phyloP scores from a whole-genome alignment of 92 coral and sea anemone species.

The Diadumene lineata region DNA sequence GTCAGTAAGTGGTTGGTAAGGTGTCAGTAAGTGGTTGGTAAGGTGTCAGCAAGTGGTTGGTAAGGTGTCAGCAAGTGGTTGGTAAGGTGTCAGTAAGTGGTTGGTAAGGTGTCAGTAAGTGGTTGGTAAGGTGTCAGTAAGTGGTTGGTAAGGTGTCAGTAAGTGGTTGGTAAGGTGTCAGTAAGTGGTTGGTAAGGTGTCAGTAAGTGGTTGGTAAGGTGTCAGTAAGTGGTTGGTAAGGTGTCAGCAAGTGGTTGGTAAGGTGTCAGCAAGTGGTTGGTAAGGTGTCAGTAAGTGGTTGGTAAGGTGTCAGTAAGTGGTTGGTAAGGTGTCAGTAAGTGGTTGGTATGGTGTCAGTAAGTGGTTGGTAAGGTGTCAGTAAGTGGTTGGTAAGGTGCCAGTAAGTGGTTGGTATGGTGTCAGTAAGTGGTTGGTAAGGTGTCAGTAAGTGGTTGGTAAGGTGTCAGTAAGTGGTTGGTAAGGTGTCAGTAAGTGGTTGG shows the following conservation, averaged over 20 bases:
- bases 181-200: background rate
- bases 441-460: slow-evolving; percentile 9
- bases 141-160: background rate
- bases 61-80: background rate
- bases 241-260: slow-evolving; percentile 7
- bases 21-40: background rate
- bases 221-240: background rate
- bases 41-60: background rate
- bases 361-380: slow-evolving; percentile 6
- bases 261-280: slow-evolving; percentile 7
- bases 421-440: slow-evolving; percentile 9
- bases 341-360: slow-evolving; percentile 7
- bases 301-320: slow-evolving; percentile 8
- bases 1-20: background rate
- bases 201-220: background rate
- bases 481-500: slow-evolving; percentile 5
- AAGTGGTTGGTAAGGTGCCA: slow-evolving; percentile 11
- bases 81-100: background rate
- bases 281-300: slow-evolving; percentile 6
- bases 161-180: background rate
- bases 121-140: background rate
- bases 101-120: background rate
- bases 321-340: slow-evolving; percentile 7
- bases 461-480: slow-evolving; percentile 7
- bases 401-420: slow-evolving; percentile 5